Evolutionary conservation across 2,797 vertebrate genomes (phyloP).

Genomic region (Sebastes taczanowskii): DNA sequence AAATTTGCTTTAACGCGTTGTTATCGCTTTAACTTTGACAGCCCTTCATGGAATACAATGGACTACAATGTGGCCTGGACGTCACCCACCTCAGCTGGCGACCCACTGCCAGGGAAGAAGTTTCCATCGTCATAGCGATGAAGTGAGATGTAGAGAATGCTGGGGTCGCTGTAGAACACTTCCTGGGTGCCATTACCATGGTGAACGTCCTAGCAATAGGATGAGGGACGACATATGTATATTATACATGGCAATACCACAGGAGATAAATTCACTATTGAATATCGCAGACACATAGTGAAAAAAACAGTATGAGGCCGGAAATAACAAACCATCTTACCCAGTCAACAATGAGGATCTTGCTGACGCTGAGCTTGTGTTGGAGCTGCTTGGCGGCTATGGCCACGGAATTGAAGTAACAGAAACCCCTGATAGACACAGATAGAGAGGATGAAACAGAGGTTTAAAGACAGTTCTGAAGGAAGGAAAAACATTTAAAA

Average conservation of each 20-base stretch:
- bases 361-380: constrained; percentile 90
- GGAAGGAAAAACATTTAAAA: background rate
- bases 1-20: too few relatives aligned
- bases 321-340: constrained; percentile 71
- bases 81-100: constrained; percentile 87
- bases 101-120: constrained; percentile 96
- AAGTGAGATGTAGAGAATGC: constrained; percentile 93
- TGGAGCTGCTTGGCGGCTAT: constrained; percentile 94
- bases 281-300: background rate
- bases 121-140: constrained; percentile 95
- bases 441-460: background rate
- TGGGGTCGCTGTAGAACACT: constrained; percentile 93
- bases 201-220: constrained; percentile 89
- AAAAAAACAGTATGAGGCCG: background rate
- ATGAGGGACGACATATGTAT: background rate
- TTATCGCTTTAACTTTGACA: too few relatives aligned
- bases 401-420: constrained; percentile 97
- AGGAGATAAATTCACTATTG: background rate
- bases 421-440: constrained; percentile 89
- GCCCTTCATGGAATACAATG: too few relatives aligned
- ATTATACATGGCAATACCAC: background rate
- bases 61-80: too few relatives aligned
- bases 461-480: background rate
- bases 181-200: constrained; percentile 97
- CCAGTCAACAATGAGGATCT: constrained; percentile 98